phyloP scores from a whole-genome alignment of 2,888 invertebrate species.

The Drosophila quinaria region DNA sequence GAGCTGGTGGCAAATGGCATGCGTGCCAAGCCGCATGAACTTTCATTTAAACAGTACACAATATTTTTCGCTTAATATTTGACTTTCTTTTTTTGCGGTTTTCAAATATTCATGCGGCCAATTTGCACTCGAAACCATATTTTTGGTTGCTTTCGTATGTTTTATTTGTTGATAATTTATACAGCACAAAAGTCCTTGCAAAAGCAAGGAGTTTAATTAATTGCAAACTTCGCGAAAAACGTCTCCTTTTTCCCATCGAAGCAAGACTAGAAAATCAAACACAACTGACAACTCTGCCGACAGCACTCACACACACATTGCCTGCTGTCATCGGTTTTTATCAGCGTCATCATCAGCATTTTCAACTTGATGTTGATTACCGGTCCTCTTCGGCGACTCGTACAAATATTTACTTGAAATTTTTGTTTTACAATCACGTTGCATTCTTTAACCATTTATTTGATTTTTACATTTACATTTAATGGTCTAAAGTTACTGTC shows the following conservation, averaged over 20 bases:
- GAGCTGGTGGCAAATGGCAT: slow-evolving; percentile 7
- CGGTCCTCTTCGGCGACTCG: slow-evolving; percentile 2
- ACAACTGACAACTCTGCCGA: slow-evolving; percentile 29
- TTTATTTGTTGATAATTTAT: slow-evolving; percentile 42
- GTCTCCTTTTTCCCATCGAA: slow-evolving; percentile 6
- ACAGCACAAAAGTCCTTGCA: too few species aligned
- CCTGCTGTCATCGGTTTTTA: slow-evolving; percentile 37
- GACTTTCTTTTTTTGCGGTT: slow-evolving; percentile 16
- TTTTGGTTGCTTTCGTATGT: slow-evolving; percentile 15
- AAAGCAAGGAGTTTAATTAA: slow-evolving; percentile 59
- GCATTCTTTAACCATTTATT: slow-evolving; percentile 32
- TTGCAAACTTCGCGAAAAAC: slow-evolving; percentile 31
- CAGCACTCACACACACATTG: slow-evolving; percentile 21
- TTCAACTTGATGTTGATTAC: slow-evolving; percentile 24
- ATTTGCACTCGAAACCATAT: slow-evolving; percentile 43
- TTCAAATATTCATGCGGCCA: slow-evolving; percentile 40
- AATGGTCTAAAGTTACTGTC: slow-evolving; percentile 18
- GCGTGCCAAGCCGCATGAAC: slow-evolving; percentile 34
- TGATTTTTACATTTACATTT: slow-evolving; percentile 13
- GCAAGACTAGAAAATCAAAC: slow-evolving; percentile 33
- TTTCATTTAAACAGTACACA: slow-evolving; percentile 27
- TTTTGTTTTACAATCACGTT: slow-evolving; percentile 11
- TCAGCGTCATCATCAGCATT: slow-evolving; percentile 23
- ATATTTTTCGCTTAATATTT: slow-evolving; percentile 16
- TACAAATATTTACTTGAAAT: slow-evolving; percentile 48